phyloP scores from a whole-genome alignment of 2,888 invertebrate genomes.

The Homarus gammarus region DNA sequence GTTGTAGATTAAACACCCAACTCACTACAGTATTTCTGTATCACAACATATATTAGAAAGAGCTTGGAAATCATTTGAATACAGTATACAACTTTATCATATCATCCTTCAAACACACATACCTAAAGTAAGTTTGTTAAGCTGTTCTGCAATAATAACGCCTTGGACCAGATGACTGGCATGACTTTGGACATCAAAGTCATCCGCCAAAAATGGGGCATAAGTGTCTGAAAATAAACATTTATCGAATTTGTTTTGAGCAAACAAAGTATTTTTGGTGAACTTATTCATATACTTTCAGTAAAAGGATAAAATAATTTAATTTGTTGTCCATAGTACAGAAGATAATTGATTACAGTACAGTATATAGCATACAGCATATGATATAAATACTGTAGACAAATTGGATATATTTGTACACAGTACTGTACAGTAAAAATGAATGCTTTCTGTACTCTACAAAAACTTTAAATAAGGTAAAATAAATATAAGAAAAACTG shows the following conservation, averaged over 20 bases:
- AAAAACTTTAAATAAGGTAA: neutral
- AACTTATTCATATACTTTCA: neutral
- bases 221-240: slow-evolving; percentile 50
- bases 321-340: neutral
- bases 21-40: too few relatives aligned
- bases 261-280: neutral
- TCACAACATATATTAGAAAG: too few relatives aligned
- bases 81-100: too few relatives aligned
- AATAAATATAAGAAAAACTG: neutral
- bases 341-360: neutral
- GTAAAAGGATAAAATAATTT: neutral
- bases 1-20: too few relatives aligned
- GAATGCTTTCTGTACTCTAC: neutral
- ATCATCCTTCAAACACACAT: too few relatives aligned
- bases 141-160: slow-evolving; percentile 71
- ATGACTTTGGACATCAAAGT: slow-evolving; percentile 73
- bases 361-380: neutral
- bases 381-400: neutral
- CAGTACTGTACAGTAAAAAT: neutral
- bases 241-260: neutral
- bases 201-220: slow-evolving; percentile 69
- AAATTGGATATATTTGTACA: neutral
- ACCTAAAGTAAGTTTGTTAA: slow-evolving; percentile 74
- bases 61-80: too few relatives aligned
- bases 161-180: slow-evolving; percentile 73